phyloP scores from a whole-genome alignment of 2,888 invertebrate genomes.

The Spodoptera picta region DNA sequence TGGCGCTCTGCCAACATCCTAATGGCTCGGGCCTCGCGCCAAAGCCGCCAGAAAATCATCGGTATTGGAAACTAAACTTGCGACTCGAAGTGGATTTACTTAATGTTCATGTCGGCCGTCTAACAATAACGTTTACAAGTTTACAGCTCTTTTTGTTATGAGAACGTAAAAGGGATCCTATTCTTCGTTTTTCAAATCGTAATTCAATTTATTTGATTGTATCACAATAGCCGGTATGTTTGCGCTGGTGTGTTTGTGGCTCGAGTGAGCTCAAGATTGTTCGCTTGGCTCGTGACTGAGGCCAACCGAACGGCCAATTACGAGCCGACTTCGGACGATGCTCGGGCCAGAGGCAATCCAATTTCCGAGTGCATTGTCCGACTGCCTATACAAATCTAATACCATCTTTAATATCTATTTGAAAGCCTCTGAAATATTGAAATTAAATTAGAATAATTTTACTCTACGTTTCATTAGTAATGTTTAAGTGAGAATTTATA shows the following conservation, averaged over 20 bases:
- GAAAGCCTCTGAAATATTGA: conserved; percentile 30
- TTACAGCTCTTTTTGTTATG: conserved; percentile 44
- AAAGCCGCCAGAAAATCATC: conserved; percentile 82
- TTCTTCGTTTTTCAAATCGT: conserved; percentile 52
- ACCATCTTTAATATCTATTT: conserved; percentile 53
- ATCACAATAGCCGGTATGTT: conserved; percentile 48
- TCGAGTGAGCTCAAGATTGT: conserved; percentile 55
- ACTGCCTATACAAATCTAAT: conserved; percentile 64
- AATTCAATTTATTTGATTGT: conserved; percentile 58
- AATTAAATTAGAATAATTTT: conserved; percentile 4
- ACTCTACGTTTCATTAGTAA: neutral
- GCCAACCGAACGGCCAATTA: conserved; percentile 76
- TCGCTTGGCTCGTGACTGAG: conserved; percentile 65
- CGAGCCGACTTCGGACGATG: conserved; percentile 67
- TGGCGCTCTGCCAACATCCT: conserved; percentile 83
- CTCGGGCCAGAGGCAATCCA: conserved; percentile 78
- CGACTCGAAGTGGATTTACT: conserved; percentile 78
- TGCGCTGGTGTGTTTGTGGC: conserved; percentile 54
- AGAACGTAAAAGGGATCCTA: conserved; percentile 38
- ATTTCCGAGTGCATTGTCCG: conserved; percentile 83
- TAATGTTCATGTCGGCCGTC: conserved; percentile 65
- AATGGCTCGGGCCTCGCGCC: conserved; percentile 81
- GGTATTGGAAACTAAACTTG: conserved; percentile 80
- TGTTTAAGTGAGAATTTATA: no score
- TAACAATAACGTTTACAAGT: conserved; percentile 54